These are phyloP conservation scores for Eupeodes luniger DNA, from an alignment of 2,888 invertebrate genomes.

Conservation along the genomic window DNA sequence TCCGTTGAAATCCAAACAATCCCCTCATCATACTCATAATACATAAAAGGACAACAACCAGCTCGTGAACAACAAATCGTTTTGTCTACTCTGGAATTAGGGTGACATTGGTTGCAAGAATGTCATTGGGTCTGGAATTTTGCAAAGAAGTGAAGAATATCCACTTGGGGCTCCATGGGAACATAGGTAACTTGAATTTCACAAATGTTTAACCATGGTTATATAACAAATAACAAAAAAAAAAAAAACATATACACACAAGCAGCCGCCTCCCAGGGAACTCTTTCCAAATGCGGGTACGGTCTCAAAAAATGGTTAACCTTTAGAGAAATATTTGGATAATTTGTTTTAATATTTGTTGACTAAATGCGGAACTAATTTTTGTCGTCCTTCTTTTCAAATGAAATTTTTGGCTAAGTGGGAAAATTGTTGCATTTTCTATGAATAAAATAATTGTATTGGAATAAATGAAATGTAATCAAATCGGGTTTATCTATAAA, in stretches of 20 bases:
- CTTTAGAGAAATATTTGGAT: neutral
- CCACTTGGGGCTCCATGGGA: constrained; percentile 77
- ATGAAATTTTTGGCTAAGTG: constrained; percentile 3
- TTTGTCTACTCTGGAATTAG: constrained; percentile 54
- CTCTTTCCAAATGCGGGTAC: neutral
- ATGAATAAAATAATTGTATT: constrained; percentile 48
- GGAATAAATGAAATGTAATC: constrained; percentile 54
- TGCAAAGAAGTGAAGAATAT: constrained; percentile 62
- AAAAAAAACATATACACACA: constrained; percentile 14
- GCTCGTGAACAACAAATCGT: constrained; percentile 17
- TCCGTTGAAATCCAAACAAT: constrained; percentile 50
- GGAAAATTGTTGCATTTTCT: constrained; percentile 8
- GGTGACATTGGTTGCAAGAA: constrained; percentile 55
- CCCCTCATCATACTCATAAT: constrained; percentile 15
- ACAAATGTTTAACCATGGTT: constrained; percentile 68
- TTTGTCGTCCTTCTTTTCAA: neutral
- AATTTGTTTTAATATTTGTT: constrained; percentile 4
- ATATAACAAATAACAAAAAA: neutral
- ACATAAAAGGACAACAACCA: constrained; percentile 46
- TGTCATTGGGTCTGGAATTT: constrained; percentile 60
- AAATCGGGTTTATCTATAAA: constrained; percentile 66
- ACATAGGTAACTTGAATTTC: constrained; percentile 77
- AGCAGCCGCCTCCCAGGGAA: neutral
- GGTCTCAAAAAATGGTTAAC: neutral
- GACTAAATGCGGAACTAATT: constrained; percentile 42